phyloP scores from a whole-genome alignment of 2,797 vertebrate genomes.

The Etheostoma perlongum region DNA sequence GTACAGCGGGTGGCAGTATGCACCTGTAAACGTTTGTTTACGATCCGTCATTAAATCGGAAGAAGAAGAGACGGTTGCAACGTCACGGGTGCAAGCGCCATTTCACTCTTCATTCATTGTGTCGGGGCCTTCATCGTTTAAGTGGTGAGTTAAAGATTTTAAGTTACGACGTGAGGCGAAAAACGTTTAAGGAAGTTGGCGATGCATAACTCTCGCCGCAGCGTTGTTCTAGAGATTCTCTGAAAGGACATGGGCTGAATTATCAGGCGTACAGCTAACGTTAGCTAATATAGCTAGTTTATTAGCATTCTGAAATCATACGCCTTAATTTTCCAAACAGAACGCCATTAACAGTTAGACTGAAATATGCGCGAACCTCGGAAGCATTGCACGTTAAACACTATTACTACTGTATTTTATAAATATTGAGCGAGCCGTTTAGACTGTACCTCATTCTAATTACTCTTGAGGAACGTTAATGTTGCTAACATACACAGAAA shows the following conservation, averaged over 20 bases:
- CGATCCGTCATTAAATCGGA: no score
- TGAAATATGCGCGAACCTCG: not conserved
- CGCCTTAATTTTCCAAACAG: not conserved
- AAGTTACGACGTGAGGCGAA: fast-evolving
- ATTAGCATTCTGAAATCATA: conserved; percentile 9
- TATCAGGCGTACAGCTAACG: not conserved
- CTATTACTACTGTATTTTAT: fast-evolving
- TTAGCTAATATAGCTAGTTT: not conserved
- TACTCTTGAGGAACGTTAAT: not conserved
- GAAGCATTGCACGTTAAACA: not conserved
- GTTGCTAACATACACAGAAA: not conserved
- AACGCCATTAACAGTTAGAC: conserved; percentile 13
- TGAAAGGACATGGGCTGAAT: not conserved
- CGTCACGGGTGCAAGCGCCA: conserved; percentile 48
- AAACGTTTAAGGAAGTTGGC: fast-evolving
- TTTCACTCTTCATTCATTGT: conserved; percentile 75
- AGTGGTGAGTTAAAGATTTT: conserved; percentile 46
- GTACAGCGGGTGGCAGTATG: no score
- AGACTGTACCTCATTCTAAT: not conserved
- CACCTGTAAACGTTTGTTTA: no score
- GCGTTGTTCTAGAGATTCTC: fast-evolving
- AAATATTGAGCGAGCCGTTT: not conserved
- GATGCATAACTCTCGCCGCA: fast-evolving
- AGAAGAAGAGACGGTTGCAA: not conserved
- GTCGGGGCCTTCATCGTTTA: conserved; percentile 34